These are phyloP conservation scores for Elgaria multicarinata DNA, from an alignment of 2,113 vertebrate genomes.

Conservation along the genomic window DNA sequence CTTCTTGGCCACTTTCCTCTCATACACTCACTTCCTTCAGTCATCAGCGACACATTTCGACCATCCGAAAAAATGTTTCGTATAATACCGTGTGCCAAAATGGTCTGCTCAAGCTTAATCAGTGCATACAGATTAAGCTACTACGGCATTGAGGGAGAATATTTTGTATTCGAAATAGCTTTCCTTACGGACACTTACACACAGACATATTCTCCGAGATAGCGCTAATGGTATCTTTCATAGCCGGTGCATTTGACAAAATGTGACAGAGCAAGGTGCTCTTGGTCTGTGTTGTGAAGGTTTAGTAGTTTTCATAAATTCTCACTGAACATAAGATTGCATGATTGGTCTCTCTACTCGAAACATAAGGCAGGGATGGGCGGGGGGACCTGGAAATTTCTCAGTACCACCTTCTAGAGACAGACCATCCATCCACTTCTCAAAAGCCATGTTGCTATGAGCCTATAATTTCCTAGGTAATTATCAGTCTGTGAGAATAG, in stretches of 20 bases:
- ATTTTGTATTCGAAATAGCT: not conserved
- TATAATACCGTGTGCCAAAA: not conserved
- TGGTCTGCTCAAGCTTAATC: not conserved
- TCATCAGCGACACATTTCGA: not conserved
- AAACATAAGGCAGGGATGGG: not conserved
- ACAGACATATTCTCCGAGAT: not conserved
- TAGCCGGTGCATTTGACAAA: constrained; percentile 4
- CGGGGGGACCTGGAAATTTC: not conserved
- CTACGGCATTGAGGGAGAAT: not conserved
- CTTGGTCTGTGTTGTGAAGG: not conserved
- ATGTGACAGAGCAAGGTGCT: not conserved
- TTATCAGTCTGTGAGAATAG: too few species aligned
- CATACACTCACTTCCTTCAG: not conserved
- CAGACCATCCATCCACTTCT: too few species aligned
- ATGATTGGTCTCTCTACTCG: not conserved
- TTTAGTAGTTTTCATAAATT: not conserved
- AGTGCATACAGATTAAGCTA: not conserved
- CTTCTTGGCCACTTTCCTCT: not conserved
- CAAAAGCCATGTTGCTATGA: too few species aligned
- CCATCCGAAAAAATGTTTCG: not conserved
- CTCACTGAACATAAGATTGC: not conserved
- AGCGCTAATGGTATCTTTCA: not conserved
- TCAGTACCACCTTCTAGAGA: too few species aligned
- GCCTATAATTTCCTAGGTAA: too few species aligned
- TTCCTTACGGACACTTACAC: not conserved